These are phyloP conservation scores for Leptogaster cylindrica DNA, from an alignment of 2,888 invertebrate genomes.

Conservation along the genomic window DNA sequence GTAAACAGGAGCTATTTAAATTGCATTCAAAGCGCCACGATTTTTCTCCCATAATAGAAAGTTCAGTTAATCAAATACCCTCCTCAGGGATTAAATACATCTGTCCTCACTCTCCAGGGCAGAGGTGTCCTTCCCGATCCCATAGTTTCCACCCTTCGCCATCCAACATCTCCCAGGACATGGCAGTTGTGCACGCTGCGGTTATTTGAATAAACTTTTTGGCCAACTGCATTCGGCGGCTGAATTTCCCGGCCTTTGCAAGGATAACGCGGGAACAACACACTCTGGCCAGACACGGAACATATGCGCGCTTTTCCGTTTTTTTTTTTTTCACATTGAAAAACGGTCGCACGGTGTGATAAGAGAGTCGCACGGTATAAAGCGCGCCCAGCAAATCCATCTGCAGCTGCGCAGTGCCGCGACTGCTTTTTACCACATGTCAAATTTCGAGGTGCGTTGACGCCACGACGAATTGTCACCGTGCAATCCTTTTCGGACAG, in stretches of 20 bases:
- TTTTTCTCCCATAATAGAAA: too few relatives aligned
- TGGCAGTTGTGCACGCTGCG: conserved; percentile 21
- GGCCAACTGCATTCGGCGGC: conserved; percentile 25
- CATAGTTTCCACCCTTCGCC: too few relatives aligned
- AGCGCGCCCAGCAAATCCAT: conserved; percentile 18
- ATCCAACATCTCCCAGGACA: conserved; percentile 21
- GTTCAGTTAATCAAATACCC: too few relatives aligned
- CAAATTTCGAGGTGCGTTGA: conserved; percentile 6
- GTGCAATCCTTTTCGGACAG: conserved; percentile 2
- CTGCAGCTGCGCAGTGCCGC: conserved; percentile 18
- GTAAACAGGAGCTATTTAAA: too few relatives aligned
- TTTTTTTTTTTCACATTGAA: conserved; percentile 14
- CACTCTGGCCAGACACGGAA: conserved; percentile 5
- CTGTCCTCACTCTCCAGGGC: too few relatives aligned
- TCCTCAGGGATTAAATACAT: too few relatives aligned
- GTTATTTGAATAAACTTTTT: conserved; percentile 33
- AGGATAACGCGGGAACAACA: conserved; percentile 22
- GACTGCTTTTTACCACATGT: conserved; percentile 14
- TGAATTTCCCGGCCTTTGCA: conserved; percentile 1
- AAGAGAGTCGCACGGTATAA: background rate
- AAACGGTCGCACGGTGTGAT: conserved; percentile 24
- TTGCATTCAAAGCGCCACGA: too few relatives aligned
- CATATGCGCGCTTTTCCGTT: conserved; percentile 32
- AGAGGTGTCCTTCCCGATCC: too few relatives aligned
- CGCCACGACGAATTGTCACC: conserved; percentile 20